phyloP scores from a whole-genome alignment of 2,113 vertebrate genomes.

The Rattus norvegicus region DNA sequence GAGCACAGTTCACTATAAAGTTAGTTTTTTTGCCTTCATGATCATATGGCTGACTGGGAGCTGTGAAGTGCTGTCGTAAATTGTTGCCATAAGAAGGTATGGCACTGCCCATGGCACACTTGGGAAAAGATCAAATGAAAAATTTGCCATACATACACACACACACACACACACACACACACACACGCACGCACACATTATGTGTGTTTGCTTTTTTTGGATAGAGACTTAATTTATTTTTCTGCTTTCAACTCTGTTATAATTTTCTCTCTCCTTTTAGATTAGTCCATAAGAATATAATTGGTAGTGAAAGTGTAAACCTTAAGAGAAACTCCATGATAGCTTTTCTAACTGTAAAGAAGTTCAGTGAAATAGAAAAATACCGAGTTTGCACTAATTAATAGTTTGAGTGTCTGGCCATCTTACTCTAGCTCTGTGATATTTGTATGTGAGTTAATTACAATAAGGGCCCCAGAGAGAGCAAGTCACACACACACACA shows the following conservation, averaged over 20 bases:
- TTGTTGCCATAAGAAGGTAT: neutral
- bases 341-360: neutral
- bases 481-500: neutral
- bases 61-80: too few species aligned
- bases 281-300: neutral
- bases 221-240: neutral
- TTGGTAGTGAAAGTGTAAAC: neutral
- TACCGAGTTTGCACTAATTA: neutral
- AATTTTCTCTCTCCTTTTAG: neutral
- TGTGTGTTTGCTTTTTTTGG: neutral
- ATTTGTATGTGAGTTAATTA: neutral
- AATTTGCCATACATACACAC: neutral
- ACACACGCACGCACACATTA: too few species aligned
- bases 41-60: neutral
- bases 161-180: too few species aligned
- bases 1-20: neutral
- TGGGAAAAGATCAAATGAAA: neutral
- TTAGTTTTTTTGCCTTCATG: neutral
- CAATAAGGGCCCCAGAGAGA: neutral
- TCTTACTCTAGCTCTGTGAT: neutral
- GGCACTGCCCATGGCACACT: too few species aligned
- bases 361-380: neutral
- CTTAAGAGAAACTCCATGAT: neutral
- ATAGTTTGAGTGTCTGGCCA: neutral
- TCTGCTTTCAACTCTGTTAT: neutral